Evolutionary conservation across 2,888 invertebrate genomes (phyloP).

Genomic region (Erebia aethiops): DNA sequence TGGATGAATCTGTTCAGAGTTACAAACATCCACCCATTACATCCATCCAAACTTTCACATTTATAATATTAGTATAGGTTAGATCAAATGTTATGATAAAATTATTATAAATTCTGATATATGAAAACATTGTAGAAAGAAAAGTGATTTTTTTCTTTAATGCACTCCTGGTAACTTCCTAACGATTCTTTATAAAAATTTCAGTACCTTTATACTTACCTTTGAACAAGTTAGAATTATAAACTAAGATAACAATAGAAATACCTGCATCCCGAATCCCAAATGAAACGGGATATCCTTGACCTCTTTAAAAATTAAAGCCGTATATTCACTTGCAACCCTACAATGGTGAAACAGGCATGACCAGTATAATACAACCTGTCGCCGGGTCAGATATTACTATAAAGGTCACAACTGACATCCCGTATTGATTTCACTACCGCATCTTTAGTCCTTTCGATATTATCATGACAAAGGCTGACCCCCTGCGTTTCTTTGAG

Average conservation of each 20-base stretch:
- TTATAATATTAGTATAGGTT: too few species aligned
- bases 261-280: conserved; percentile 31
- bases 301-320: conserved; percentile 38
- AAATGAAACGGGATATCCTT: conserved; percentile 39
- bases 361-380: conserved; percentile 62
- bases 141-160: too few species aligned
- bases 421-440: conserved; percentile 59
- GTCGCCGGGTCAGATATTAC: conserved; percentile 65
- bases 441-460: conserved; percentile 51
- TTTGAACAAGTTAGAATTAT: background rate
- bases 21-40: too few species aligned
- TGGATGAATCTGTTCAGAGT: too few species aligned
- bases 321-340: conserved; percentile 37
- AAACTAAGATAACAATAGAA: conserved; percentile 13
- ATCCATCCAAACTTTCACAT: too few species aligned
- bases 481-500: conserved; percentile 58
- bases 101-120: too few species aligned
- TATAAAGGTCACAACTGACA: conserved; percentile 52
- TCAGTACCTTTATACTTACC: too few species aligned
- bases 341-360: conserved; percentile 45
- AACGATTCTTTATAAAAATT: background rate
- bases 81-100: too few species aligned
- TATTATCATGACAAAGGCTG: conserved; percentile 68
- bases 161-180: too few species aligned
- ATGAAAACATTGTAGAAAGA: too few species aligned